Evolutionary conservation across 1,140 invertebrate genomes (phyloP), one percentile per base, ranked within the genome.

Genomic region (Dendroctonus ponderosae): DNA sequence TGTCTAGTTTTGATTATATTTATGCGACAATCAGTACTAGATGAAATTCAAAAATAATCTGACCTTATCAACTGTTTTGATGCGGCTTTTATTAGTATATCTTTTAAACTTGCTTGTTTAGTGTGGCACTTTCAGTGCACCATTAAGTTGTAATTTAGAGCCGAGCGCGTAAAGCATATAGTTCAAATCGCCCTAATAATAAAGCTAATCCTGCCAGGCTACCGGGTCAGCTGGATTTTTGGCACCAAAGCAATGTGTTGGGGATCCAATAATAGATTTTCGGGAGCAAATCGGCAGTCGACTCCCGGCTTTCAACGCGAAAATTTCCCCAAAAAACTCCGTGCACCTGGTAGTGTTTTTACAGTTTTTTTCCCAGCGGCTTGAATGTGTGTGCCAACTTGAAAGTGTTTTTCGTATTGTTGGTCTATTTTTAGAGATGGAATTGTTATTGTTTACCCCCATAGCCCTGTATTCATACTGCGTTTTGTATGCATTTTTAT

Each of bases 191-290:
- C 15, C 43, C 44, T 50, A 15, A 51, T 62, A 62, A 62, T 52
- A 51, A 43, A 53, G 11, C 40, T 26, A 65, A 41, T 7, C 26
- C 26, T 26, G 26, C 26, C 26, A 26, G 26, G 26, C 26, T 26
- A 26, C 26, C 26, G 8, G 62, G 62, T 56, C 58, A 46, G 48
- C 37, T 48, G 8, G 44, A 54, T 68, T 62, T 67, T 68, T 68
- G 66, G 66, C 66, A 68, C 57, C 52, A 14, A 8, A 42, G 46
- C 52, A 40, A 9, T 42, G 38, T 57, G 38, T 57, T 48, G 12
- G 44, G 7, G 9, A 5, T 51, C 59, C 66, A 68, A 61, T 60
- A 62, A 62, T 68, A 68, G 66, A 62, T 57, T 63, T 68, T 62
- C 12, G 42, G 48, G 43, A 40, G 53, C 58, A 68, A 44, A 57